phyloP scores from a whole-genome alignment of 2,113 vertebrate genomes.

The Gallinago paraguaiae region DNA sequence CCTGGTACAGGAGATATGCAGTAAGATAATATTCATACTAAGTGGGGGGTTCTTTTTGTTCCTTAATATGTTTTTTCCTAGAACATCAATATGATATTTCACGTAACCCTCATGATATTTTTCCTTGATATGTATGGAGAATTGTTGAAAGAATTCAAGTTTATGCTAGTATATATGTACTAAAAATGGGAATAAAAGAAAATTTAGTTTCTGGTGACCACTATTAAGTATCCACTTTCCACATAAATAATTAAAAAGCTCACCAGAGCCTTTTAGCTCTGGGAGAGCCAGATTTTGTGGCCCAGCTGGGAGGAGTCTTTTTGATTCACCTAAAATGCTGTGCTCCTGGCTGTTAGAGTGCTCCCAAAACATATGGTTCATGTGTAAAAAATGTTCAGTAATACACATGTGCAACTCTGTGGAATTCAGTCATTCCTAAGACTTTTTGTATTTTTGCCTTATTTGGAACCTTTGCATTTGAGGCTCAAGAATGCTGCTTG shows the following conservation, averaged over 20 bases:
- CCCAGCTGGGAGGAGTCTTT: neutral
- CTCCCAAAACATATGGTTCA: neutral
- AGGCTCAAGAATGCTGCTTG: neutral
- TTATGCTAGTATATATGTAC: neutral
- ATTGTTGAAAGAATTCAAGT: neutral
- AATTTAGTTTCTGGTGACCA: neutral
- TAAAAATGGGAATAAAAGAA: neutral
- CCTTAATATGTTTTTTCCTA: neutral
- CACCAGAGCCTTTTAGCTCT: neutral
- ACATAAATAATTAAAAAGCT: neutral
- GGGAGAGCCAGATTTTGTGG: neutral
- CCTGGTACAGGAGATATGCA: conserved; percentile 90
- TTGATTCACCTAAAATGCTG: neutral
- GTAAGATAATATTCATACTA: conserved; percentile 74
- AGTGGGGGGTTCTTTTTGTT: neutral
- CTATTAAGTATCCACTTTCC: neutral
- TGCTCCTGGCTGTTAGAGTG: neutral
- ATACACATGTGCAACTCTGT: neutral
- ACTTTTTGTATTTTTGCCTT: conserved; percentile 16
- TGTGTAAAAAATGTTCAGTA: neutral
- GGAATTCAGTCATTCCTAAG: conserved; percentile 13
- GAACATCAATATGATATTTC: neutral
- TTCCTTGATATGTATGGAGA: neutral
- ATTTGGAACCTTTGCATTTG: conserved; percentile 34
- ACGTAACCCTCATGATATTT: neutral